Evolutionary conservation across 1,140 invertebrate species (phyloP), one percentile per base, ranked within the genome.

Genomic region (Physella acuta): DNA sequence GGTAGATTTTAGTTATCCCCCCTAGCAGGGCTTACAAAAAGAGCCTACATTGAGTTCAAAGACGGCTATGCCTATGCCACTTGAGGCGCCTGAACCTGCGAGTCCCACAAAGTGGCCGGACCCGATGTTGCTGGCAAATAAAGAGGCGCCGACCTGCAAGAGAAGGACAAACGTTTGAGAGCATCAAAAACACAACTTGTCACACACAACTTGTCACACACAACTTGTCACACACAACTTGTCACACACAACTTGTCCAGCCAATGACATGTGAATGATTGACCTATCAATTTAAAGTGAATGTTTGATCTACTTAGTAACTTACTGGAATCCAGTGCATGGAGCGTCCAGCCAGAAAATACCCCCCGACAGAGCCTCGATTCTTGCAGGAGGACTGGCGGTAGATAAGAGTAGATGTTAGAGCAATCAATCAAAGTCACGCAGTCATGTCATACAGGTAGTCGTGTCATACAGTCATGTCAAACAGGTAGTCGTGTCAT

Each of bases 81-180:
- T 68, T 16, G 83, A 79, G 5, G 86, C 86, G 33, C 84, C 86
- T 24, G 87, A 88, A 3, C 88, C 89, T 24, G 88, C 87, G 30
- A 89, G 74, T 36, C 89, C 89, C 61, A 90, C 88, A 78, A 90
- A 89, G 81, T 90, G 89, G 0, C 88, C 87, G 71, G 87, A 88
- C 3, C 89, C 89, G 63, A 90, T 89, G 73, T 90, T 90, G 72
- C 86, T 88, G 14, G 89, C 88, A 81, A 90, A 90, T 39, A 90
- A 76, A 4, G 88, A 89, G 17, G 89, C 88, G 44, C 89, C 89
- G 36, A 89, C 86, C 88, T 88, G 72, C 34, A 73, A 44, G 8
- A 44, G n/a, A n/a, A n/a, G n/a, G n/a, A n/a, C n/a, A n/a, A n/a
- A n/a, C n/a, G n/a, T n/a, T n/a, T n/a, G n/a, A n/a, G n/a, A n/a